These are phyloP conservation scores for Nixonia krombeini DNA, from an alignment of 1,140 invertebrate genomes.

Conservation along the genomic window DNA sequence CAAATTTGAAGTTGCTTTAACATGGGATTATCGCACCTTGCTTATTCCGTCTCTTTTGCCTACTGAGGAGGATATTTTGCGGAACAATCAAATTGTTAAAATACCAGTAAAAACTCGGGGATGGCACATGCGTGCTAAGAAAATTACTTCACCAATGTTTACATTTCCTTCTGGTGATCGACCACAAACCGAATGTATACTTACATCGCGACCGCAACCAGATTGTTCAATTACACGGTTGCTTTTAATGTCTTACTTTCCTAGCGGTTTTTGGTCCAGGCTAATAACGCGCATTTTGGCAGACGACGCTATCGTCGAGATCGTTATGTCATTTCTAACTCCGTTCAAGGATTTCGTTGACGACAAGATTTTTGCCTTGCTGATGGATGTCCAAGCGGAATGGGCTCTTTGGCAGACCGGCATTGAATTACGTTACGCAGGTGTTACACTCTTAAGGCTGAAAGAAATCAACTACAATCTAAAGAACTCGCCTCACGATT, in stretches of 20 bases:
- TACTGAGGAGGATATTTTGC: constrained; percentile 79
- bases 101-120: constrained; percentile 81
- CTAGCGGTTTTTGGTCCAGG: constrained; percentile 97
- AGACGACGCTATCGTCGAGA: constrained; percentile 88
- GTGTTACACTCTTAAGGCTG: constrained; percentile 85
- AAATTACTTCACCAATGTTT: constrained; percentile 73
- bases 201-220: constrained; percentile 71
- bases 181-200: constrained; percentile 47
- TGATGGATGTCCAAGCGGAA: constrained; percentile 82
- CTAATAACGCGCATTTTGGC: constrained; percentile 93
- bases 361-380: constrained; percentile 76
- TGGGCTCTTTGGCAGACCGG: constrained; percentile 98
- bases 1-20: constrained; percentile 98
- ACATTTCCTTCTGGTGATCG: constrained; percentile 52
- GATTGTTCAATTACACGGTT: constrained; percentile 78
- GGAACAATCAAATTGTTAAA: constrained; percentile 70
- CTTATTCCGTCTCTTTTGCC: constrained; percentile 94
- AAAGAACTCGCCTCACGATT: constrained; percentile 72
- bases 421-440: constrained; percentile 86
- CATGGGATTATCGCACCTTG: constrained; percentile 94
- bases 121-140: constrained; percentile 77
- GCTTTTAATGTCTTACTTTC: constrained; percentile 95
- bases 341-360: constrained; percentile 72
- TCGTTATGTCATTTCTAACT: constrained; percentile 74
- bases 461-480: constrained; percentile 83